Evolutionary conservation across 2,113 vertebrate genomes (phyloP).

Genomic region (Osmerus mordax): DNA sequence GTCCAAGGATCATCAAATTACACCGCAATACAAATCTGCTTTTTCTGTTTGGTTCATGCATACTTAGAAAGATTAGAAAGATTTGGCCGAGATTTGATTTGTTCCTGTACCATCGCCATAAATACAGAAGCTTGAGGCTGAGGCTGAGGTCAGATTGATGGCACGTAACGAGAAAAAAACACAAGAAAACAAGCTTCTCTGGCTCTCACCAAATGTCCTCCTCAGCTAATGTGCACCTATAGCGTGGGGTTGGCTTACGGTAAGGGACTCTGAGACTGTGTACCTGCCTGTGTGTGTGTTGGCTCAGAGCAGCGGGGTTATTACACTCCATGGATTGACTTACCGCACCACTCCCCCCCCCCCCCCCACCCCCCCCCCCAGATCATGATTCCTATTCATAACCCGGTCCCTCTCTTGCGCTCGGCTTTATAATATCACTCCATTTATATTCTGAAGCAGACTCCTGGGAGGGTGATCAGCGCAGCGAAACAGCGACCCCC

Average conservation of each 20-base stretch:
- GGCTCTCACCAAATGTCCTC: no score
- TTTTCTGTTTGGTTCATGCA: slow-evolving; percentile 75
- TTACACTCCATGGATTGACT: slow-evolving; percentile 90
- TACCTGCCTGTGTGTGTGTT: slow-evolving; percentile 90
- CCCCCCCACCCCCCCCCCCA: slow-evolving; percentile 87
- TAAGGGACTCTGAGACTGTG: slow-evolving; percentile 77
- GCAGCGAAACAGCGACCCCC: slow-evolving; percentile 71
- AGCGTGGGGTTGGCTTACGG: no score
- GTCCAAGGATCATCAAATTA: slow-evolving; percentile 81
- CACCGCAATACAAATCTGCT: slow-evolving; percentile 78
- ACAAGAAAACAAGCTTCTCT: no score
- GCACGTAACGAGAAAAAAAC: no score
- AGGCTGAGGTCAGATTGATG: no score
- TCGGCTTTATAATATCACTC: slow-evolving; percentile 91
- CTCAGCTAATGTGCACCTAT: no score
- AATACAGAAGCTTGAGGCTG: slow-evolving; percentile 27
- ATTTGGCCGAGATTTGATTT: slow-evolving; percentile 69
- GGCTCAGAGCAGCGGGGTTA: slow-evolving; percentile 93
- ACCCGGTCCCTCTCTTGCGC: slow-evolving; percentile 84
- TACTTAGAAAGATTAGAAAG: slow-evolving; percentile 82
- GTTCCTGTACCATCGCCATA: slow-evolving; percentile 25
- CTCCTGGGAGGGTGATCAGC: slow-evolving; percentile 84
- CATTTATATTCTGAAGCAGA: slow-evolving; percentile 93
- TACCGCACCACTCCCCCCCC: slow-evolving; percentile 77
- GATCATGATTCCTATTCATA: slow-evolving; percentile 94